Conservation (phyloP, 2,797 vertebrate species). For the Eurystomus glaucurus region DNA sequence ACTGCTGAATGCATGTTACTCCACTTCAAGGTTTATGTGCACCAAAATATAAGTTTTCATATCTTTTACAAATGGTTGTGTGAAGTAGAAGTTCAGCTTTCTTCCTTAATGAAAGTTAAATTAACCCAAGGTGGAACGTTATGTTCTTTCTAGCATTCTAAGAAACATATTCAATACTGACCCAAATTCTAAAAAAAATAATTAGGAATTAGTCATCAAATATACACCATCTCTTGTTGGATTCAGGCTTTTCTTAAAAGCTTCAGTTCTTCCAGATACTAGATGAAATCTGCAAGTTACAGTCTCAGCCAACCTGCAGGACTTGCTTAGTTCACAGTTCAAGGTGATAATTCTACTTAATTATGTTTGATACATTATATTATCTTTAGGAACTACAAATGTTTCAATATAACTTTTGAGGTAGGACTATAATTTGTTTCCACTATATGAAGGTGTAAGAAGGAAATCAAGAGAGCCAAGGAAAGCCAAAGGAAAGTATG, state of each 20-base stretch:
- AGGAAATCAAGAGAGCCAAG: background rate
- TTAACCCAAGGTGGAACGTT: background rate
- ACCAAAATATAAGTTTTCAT: background rate
- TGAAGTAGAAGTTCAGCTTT: background rate
- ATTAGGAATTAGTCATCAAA: background rate
- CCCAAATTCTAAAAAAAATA: background rate
- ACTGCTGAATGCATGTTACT: background rate
- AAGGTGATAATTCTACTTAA: background rate
- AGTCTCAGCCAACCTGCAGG: background rate
- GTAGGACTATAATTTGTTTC: background rate
- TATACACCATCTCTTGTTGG: background rate
- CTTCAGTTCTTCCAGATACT: background rate
- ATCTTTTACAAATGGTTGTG: background rate
- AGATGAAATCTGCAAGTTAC: background rate
- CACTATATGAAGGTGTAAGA: background rate
- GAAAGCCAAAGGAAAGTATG: background rate
- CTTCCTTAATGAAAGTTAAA: background rate
- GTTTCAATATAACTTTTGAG: background rate
- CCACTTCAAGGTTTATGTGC: background rate
- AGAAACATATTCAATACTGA: background rate
- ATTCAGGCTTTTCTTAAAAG: background rate
- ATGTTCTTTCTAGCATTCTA: background rate
- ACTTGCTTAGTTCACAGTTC: background rate
- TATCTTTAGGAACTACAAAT: background rate
- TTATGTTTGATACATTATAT: background rate